A percentile compares a stretch with the other conserved stretches of the same genome.
Conservation (phyloP, 2,113 vertebrate species). For the Agapornis roseicollis region DNA sequence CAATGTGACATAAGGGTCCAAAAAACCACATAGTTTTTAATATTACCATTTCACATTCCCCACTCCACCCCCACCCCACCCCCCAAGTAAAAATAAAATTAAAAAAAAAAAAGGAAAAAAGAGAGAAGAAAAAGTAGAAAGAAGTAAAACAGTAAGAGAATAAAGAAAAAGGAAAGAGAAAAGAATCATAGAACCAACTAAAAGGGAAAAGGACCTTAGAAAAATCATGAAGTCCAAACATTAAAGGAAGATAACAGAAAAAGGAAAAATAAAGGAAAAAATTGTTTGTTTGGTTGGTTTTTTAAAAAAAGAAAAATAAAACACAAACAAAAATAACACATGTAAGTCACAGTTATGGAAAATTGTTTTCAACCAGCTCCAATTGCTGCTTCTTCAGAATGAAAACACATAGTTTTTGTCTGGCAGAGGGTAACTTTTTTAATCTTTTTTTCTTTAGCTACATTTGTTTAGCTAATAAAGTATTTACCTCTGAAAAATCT, state of each 20-base stretch:
- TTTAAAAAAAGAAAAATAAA: accelerated
- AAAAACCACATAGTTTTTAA: not conserved
- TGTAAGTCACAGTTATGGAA: not conserved
- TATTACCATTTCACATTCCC: not conserved
- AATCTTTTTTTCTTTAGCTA: not conserved
- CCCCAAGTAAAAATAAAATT: not conserved
- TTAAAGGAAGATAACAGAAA: too few relatives aligned
- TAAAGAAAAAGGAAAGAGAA: not conserved
- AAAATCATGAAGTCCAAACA: not conserved
- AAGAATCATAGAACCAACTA: not conserved
- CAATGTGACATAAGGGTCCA: not conserved
- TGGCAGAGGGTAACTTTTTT: accelerated
- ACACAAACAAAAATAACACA: accelerated
- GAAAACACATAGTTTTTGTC: not conserved
- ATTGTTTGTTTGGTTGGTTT: too few relatives aligned
- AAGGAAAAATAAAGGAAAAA: not conserved
- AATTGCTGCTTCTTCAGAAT: not conserved
- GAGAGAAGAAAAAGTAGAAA: accelerated
- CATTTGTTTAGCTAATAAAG: not conserved
- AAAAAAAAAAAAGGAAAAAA: too few relatives aligned
- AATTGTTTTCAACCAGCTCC: not conserved
- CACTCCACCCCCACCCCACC: accelerated
- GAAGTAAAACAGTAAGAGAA: accelerated
- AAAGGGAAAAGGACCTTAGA: not conserved
- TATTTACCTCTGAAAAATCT: not conserved